These are phyloP conservation scores for Ceyx melanurus DNA, from an alignment of 2,113 vertebrate species.

Conservation along the genomic window DNA sequence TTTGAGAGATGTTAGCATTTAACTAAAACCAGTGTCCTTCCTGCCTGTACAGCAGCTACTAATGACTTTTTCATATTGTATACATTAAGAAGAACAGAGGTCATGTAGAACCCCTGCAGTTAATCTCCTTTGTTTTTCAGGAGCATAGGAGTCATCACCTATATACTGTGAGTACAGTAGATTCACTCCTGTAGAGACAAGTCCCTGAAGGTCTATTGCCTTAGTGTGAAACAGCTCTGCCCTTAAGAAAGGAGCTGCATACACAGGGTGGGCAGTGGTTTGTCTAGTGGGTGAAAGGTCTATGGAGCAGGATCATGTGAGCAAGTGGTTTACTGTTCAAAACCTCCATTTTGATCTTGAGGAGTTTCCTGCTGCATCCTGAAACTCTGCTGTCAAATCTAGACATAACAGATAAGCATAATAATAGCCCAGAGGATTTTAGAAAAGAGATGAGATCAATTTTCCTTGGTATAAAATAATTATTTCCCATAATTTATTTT, in stretches of 20 bases:
- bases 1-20: background rate
- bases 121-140: conserved; percentile 76
- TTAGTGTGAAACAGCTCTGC: background rate
- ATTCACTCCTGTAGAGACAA: background rate
- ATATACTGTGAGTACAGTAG: conserved; percentile 91
- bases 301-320: background rate
- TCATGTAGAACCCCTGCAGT: background rate
- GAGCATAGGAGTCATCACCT: conserved; percentile 99
- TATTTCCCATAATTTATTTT: background rate
- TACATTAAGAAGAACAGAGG: background rate
- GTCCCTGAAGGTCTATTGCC: background rate
- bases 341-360: background rate
- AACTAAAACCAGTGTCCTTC: background rate
- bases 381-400: background rate
- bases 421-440: background rate
- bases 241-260: background rate
- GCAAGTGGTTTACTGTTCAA: background rate
- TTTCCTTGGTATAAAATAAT: background rate
- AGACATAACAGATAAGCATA: background rate
- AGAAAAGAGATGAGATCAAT: background rate
- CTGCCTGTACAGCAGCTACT: background rate
- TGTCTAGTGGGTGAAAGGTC: background rate
- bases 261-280: background rate
- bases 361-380: background rate
- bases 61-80: background rate